Evolutionary conservation across 2,888 invertebrate genomes (phyloP).

Genomic region (Xanthostigma xanthostigma): DNA sequence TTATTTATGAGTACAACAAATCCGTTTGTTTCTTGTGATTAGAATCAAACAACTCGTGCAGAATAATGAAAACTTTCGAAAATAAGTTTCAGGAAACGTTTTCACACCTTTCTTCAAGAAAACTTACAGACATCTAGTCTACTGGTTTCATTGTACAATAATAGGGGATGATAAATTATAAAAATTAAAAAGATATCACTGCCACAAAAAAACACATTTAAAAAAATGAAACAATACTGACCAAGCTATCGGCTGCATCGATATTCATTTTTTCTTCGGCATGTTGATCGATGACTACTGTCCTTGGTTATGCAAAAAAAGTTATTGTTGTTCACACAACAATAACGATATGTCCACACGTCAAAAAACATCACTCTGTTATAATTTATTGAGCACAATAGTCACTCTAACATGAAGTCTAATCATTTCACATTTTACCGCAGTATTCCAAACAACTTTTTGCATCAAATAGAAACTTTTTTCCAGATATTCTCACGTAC

Average conservation of each 20-base stretch:
- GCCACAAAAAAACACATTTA: constrained; percentile 1
- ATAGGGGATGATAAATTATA: too few relatives aligned
- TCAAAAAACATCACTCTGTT: neutral
- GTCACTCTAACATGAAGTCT: neutral
- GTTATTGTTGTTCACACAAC: neutral
- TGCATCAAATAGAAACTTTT: neutral
- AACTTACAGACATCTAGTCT: too few relatives aligned
- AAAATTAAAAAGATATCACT: too few relatives aligned
- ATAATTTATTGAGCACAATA: neutral
- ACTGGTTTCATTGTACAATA: too few relatives aligned
- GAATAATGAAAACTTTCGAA: too few relatives aligned
- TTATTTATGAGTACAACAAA: too few relatives aligned
- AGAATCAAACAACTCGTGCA: too few relatives aligned
- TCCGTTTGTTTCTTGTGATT: too few relatives aligned
- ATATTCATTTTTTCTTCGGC: constrained; percentile 55
- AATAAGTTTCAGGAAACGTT: too few relatives aligned
- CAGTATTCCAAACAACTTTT: neutral
- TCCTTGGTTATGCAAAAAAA: neutral
- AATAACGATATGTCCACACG: neutral
- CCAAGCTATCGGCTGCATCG: constrained; percentile 59
- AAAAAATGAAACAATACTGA: constrained; percentile 26
- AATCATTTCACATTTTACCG: neutral
- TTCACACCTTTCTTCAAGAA: too few relatives aligned
- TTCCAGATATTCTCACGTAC: constrained; percentile 8
- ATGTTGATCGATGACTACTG: constrained; percentile 29